Evolutionary conservation across 2,888 invertebrate genomes (phyloP), one percentile per base, ranked within the genome.

Genomic region (Macrosoma leucophasiata): DNA sequence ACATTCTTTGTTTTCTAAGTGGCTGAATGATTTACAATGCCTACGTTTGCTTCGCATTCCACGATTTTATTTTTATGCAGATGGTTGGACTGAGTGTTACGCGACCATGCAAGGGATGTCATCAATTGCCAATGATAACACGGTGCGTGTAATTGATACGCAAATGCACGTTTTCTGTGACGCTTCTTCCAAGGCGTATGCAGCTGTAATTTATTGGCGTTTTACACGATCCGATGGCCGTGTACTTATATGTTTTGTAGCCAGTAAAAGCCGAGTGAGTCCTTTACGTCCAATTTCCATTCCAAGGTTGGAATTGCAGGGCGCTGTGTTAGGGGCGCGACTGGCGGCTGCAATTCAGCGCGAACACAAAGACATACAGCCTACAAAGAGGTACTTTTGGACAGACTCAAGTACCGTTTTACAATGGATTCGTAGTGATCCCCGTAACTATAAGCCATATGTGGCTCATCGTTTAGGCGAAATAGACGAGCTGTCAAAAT

Each of bases 121-220:
- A n/a, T n/a, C n/a, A n/a, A n/a, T n/a, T n/a, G n/a, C n/a, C n/a
- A n/a, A n/a, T n/a, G n/a, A n/a, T n/a, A n/a, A n/a, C n/a, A n/a
- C n/a, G n/a, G n/a, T n/a, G n/a, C n/a, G n/a, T n/a, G n/a, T n/a
- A n/a, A n/a, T 29, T n/a, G n/a, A 39, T 9, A 39, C 5, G 13
- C 22, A 46, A 25, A 21, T 48, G 23, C 60, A 56, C 29, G 33
- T 41, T 2, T 59, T 58, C 32, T 48, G 52, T 23, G 56, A 56
- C 24, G 52, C 52, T 8, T 48, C 52, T 15, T 29, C 37, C 9
- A 37, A 50, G 17, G 51, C 55, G 5, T 50, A 46, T 32, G 46
- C 52, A 6, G 36, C 55, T 3, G 50, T 49, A 6, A 43, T 43
- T 7, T 55, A 52, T 29, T 43, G 40, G 21, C 41, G 52, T 8